These are phyloP conservation scores for Hyla sarda DNA, from an alignment of 2,113 vertebrate genomes.

Conservation along the genomic window DNA sequence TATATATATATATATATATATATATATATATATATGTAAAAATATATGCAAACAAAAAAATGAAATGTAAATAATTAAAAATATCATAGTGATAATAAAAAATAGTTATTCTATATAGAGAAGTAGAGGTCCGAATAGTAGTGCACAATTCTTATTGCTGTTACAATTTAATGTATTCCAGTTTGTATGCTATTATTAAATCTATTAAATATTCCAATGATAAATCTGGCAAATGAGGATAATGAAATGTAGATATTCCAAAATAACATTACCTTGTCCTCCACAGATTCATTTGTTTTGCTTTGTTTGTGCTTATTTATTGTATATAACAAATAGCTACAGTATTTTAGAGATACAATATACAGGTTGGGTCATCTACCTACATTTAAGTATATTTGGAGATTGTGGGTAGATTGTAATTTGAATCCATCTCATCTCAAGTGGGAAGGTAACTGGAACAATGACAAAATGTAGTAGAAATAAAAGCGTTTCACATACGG, in stretches of 20 bases:
- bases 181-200: not conserved
- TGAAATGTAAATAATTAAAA: too few species aligned
- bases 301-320: constrained; percentile 47
- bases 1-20: too few species aligned
- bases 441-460: constrained; percentile 56
- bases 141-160: not conserved
- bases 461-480: constrained; percentile 56
- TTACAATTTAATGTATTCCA: not conserved
- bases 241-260: constrained; percentile 14
- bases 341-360: constrained; percentile 48
- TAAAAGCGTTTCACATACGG: constrained; percentile 51
- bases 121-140: not conserved
- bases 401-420: constrained; percentile 55
- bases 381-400: constrained; percentile 56
- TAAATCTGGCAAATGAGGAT: not conserved
- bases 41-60: too few species aligned
- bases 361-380: constrained; percentile 54
- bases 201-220: not conserved
- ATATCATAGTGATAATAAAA: not conserved
- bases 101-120: not conserved
- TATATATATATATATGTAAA: too few species aligned
- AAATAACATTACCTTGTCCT: constrained; percentile 1
- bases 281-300: constrained; percentile 33
- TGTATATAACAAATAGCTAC: constrained; percentile 43
- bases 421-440: constrained; percentile 50